Evolutionary conservation across 2,888 invertebrate species (phyloP).

Genomic region (Amphipyra berbera): DNA sequence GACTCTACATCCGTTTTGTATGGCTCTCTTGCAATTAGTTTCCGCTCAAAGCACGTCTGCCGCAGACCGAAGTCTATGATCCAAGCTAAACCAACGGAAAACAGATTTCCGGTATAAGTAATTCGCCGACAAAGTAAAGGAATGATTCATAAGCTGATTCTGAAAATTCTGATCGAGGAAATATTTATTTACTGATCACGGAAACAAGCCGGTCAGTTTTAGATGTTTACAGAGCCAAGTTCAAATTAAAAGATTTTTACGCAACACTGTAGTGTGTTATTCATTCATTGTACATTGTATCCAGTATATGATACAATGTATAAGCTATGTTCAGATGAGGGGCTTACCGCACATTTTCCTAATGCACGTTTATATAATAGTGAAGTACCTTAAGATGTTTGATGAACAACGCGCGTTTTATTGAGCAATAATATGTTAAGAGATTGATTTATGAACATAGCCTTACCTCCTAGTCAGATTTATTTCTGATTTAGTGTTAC

Average conservation of each 20-base stretch:
- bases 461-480: no score
- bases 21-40: conserved; percentile 88
- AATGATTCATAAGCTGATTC: conserved; percentile 63
- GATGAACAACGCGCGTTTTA: no score
- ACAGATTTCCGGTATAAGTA: conserved; percentile 76
- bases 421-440: no score
- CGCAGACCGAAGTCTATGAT: conserved; percentile 84
- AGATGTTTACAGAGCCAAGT: conserved; percentile 21
- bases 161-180: conserved; percentile 48
- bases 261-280: conserved; percentile 10
- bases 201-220: conserved; percentile 31
- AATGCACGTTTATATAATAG: background rate
- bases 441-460: no score
- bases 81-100: conserved; percentile 80
- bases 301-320: conserved; percentile 4
- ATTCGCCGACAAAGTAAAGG: conserved; percentile 69
- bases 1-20: conserved; percentile 68
- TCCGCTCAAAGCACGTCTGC: conserved; percentile 87
- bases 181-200: conserved; percentile 42
- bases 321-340: background rate
- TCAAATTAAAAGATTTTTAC: conserved; percentile 34
- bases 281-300: conserved; percentile 22
- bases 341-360: background rate
- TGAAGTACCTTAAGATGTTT: background rate
- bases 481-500: background rate